Percentiles rank a stretch among this genome's conserved stretches.
phyloP scores from a whole-genome alignment of 2,113 vertebrate species.

The Anoura caudifer region DNA sequence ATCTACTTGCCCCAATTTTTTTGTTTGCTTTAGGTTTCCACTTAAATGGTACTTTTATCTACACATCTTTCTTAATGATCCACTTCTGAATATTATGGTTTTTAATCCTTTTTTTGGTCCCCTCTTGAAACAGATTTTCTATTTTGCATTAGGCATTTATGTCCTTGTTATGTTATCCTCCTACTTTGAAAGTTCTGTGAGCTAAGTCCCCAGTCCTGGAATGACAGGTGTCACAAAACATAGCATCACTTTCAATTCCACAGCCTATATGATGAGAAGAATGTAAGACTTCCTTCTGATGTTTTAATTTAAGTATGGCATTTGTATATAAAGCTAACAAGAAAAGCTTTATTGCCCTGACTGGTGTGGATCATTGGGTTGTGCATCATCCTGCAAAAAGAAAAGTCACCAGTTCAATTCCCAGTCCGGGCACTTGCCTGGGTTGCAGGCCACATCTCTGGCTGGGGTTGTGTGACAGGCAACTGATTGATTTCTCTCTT shows the following conservation, averaged over 20 bases:
- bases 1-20: background rate
- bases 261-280: background rate
- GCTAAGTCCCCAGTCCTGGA: background rate
- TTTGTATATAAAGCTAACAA: background rate
- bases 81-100: background rate
- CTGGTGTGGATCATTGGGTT: too few species aligned
- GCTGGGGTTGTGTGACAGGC: too few species aligned
- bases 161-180: background rate
- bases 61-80: background rate
- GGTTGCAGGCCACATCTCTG: too few species aligned
- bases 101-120: background rate
- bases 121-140: background rate
- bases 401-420: too few species aligned
- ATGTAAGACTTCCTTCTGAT: background rate
- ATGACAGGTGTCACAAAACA: background rate
- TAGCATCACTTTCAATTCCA: background rate
- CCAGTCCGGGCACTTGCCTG: too few species aligned
- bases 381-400: too few species aligned
- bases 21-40: background rate
- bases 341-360: background rate
- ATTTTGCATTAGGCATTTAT: background rate
- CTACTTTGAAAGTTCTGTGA: background rate
- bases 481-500: too few species aligned
- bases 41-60: background rate
- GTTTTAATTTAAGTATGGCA: background rate